Evolutionary conservation across 92 coral and sea anemone genomes (phyloP).

Genomic region (Isaurus tuberculatus): DNA sequence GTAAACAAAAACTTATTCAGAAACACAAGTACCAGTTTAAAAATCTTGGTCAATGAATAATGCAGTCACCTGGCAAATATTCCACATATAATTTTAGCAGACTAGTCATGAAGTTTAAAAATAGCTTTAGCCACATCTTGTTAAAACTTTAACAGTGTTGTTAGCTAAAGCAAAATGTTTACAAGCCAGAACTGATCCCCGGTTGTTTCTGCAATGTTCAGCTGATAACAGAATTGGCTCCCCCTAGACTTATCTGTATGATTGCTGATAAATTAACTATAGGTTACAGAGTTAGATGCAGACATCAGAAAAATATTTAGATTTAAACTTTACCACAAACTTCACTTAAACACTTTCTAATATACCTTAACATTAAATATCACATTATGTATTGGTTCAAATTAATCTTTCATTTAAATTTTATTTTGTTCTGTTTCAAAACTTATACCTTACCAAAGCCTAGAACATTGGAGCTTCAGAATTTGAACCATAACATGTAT

Average conservation of each 20-base stretch:
- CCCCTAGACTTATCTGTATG: not conserved
- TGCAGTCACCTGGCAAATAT: not conserved
- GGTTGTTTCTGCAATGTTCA: not conserved
- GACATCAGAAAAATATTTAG: not conserved
- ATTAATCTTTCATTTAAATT: not conserved
- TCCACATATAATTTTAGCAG: not conserved
- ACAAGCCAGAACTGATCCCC: not conserved
- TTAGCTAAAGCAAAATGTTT: not conserved
- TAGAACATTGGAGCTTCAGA: not conserved
- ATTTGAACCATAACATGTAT: not conserved
- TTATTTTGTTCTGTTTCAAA: not conserved
- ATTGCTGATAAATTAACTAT: not conserved
- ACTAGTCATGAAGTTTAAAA: not conserved
- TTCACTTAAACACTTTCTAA: not conserved
- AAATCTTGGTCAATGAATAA: not conserved
- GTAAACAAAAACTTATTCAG: conserved; percentile 40
- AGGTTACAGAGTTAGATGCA: not conserved
- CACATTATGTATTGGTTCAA: not conserved
- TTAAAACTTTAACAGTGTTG: not conserved
- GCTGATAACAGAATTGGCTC: not conserved
- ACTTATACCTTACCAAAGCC: not conserved
- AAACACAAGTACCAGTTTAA: conserved; percentile 48
- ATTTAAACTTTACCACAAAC: conserved; percentile 5
- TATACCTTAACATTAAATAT: not conserved
- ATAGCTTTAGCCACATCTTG: not conserved